Percentiles rank a stretch among this genome's conserved stretches.
These are phyloP conservation scores for Macrotrachela quadricornifera DNA, from an alignment of 1,140 invertebrate species.

Conservation along the genomic window DNA sequence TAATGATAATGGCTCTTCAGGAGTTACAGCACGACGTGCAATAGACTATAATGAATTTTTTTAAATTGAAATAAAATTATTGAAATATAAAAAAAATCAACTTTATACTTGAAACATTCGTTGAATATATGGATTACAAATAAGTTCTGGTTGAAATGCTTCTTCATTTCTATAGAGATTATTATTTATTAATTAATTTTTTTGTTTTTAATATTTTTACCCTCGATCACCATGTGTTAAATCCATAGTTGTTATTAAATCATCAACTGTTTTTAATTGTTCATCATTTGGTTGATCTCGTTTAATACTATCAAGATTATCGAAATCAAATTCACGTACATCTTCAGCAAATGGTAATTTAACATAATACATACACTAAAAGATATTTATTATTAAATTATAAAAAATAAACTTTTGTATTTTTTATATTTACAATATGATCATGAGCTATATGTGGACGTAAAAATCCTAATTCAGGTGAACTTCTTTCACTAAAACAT, in stretches of 20 bases:
- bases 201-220: too few species aligned
- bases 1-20: neutral
- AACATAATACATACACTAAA: constrained; percentile 24
- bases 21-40: neutral
- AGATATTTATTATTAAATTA: too few species aligned
- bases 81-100: too few species aligned
- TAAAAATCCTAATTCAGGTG: neutral
- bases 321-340: constrained; percentile 28
- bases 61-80: too few species aligned
- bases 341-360: constrained; percentile 34
- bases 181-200: too few species aligned
- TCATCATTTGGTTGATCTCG: constrained; percentile 17
- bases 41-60: neutral
- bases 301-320: constrained; percentile 9
- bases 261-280: constrained; percentile 27
- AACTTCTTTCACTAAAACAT: neutral
- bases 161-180: constrained; percentile 11
- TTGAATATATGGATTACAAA: constrained; percentile 30
- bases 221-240: constrained; percentile 10
- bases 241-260: constrained; percentile 31
- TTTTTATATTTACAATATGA: constrained; percentile 14
- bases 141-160: constrained; percentile 23
- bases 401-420: too few species aligned
- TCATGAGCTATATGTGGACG: neutral
- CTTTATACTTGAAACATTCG: constrained; percentile 23